Percentiles rank a stretch among this genome's conserved stretches.
phyloP scores from a whole-genome alignment of 23 tunicate genomes.

The Halocynthia aurantium region DNA sequence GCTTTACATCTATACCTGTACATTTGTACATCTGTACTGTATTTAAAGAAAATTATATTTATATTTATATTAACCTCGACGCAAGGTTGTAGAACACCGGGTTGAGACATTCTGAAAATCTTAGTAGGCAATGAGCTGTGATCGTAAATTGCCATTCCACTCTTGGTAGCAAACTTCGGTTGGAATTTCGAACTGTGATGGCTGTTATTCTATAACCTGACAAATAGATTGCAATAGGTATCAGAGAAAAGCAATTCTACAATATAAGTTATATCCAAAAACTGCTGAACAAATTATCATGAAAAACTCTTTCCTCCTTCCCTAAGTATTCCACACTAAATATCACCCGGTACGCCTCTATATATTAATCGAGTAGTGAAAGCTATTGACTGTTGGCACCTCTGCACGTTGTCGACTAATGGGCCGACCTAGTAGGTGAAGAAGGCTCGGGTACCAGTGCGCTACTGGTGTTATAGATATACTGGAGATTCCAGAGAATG shows the following conservation, averaged over 20 bases:
- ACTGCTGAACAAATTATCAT: not conserved
- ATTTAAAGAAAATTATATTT: no score
- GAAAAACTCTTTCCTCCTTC: not conserved
- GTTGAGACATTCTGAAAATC: constrained; percentile 24
- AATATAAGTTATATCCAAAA: no score
- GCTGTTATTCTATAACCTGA: constrained; percentile 16
- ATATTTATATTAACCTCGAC: constrained; percentile 2
- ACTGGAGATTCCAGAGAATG: not conserved
- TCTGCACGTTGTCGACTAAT: not conserved
- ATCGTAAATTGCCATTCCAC: constrained; percentile 17
- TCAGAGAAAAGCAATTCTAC: not conserved
- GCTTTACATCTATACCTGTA: no score
- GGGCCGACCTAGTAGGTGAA: no score
- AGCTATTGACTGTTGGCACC: not conserved
- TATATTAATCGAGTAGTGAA: not conserved
- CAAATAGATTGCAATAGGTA: not conserved
- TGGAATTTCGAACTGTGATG: not conserved
- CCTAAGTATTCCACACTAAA: not conserved
- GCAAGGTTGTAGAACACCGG: constrained; percentile 23
- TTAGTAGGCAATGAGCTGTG: constrained; percentile 14
- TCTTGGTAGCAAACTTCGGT: constrained; percentile 7
- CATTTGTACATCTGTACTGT: no score
- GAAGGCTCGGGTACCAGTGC: no score
- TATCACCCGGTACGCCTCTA: not conserved
- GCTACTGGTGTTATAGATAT: not conserved